Base-by-base conservation (phyloP, 92 coral and sea anemone genomes). In the Palythoa caribaeorum region DNA sequence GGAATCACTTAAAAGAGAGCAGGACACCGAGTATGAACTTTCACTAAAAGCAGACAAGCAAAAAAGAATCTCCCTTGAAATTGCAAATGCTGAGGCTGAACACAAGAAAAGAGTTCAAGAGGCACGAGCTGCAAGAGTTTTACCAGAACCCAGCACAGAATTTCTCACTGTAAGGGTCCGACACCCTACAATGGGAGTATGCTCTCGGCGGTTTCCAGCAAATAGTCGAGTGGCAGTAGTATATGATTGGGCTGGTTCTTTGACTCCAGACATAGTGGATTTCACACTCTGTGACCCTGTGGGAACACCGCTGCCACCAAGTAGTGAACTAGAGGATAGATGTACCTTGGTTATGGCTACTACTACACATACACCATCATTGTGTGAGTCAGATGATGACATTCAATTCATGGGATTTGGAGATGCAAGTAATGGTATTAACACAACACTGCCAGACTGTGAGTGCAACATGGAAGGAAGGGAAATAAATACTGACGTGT, bases 231-330 rank as follows among this genome's bases (percentile, higher is more conserved):
- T 87, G 93, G 48, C 78, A 65, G 79, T 89, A 15, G 89, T 90
- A 37, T 90, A 92, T 83, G 94, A 92, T 72, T 92, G 94, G 94
- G 91, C 87, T 57, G 94, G 94, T 37, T 92, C 94, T 51, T 71
- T 92, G 16, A 68, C 83, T 55, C 72, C 93, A 54, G 87, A 92
- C 52, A 69, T 92, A 3, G 88, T 79, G 69, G 74, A 92, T 79
- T 85, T 92, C 44, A 77, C 77, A 38, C 87, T 89, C 12, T 87
- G 87, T 83, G 87, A 92, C 69, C 92, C 92, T 48, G 66, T 86
- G 16, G 92, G 94, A 19, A 88, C 37, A 3, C 3, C 39, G 74
- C 79, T 85, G 66, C n/a, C 38, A 37, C 91, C 94, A 36, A 87
- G 89, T 71, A 48, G 40, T 40, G 73, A 83, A 20, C 19, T 90